Evolutionary conservation across 2,888 invertebrate species (phyloP).

Genomic region (Torymus auratus): DNA sequence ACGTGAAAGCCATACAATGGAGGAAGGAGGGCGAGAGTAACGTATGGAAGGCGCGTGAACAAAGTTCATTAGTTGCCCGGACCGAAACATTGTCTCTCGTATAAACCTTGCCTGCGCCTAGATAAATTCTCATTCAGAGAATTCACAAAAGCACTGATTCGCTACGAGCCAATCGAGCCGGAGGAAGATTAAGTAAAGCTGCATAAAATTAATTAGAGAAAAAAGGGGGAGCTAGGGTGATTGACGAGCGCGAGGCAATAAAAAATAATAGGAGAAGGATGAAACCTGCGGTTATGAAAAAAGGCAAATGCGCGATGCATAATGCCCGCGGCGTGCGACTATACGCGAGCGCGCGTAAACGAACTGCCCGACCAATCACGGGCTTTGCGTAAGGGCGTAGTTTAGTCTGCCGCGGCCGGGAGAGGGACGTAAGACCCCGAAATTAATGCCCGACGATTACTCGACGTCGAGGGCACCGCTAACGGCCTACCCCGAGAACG

Average conservation of each 20-base stretch:
- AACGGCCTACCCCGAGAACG: background rate
- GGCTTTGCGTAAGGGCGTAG: constrained; percentile 47
- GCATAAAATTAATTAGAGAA: too few species aligned
- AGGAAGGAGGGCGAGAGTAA: background rate
- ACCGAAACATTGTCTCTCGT: constrained; percentile 3
- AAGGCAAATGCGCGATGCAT: too few species aligned
- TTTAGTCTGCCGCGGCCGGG: constrained; percentile 15
- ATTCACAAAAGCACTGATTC: too few species aligned
- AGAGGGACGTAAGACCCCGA: constrained; percentile 43
- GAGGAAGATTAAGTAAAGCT: too few species aligned
- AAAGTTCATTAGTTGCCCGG: constrained; percentile 8
- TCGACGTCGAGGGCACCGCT: constrained; percentile 28
- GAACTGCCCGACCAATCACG: constrained; percentile 58
- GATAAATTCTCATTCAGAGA: too few species aligned
- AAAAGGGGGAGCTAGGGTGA: too few species aligned
- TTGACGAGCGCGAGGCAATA: too few species aligned
- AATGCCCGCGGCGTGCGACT: too few species aligned
- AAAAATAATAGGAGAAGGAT: too few species aligned
- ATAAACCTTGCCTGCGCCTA: background rate
- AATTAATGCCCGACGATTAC: constrained; percentile 55
- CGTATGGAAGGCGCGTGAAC: constrained; percentile 28
- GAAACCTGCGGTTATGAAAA: too few species aligned
- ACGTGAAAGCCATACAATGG: constrained; percentile 8
- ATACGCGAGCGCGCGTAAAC: constrained; percentile 8
- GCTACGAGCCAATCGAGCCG: too few species aligned